Conservation (phyloP, 64 coral and sea anemone genomes). For the Trachythela sp. region DNA sequence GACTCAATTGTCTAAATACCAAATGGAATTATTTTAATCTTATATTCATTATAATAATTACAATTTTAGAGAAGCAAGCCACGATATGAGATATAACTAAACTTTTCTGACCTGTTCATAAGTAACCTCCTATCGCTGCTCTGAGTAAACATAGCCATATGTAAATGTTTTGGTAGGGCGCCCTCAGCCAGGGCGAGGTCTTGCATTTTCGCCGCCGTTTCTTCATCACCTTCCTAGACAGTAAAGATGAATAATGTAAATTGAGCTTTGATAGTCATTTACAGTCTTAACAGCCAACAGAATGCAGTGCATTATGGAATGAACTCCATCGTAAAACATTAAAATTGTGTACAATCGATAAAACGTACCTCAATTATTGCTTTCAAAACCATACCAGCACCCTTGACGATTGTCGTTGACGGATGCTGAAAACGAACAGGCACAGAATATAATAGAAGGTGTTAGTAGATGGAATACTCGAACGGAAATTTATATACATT, state of each 20-base stretch:
- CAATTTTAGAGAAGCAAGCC: too few species aligned
- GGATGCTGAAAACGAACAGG: slow-evolving; percentile 53
- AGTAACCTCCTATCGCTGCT: slow-evolving; percentile 75
- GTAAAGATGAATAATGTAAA: neutral
- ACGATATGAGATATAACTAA: too few species aligned
- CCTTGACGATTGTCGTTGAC: slow-evolving; percentile 93
- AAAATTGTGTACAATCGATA: too few species aligned
- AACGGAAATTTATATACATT: too few species aligned
- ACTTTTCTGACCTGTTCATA: slow-evolving; percentile 76
- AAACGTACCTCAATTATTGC: slow-evolving; percentile 83
- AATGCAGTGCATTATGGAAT: neutral
- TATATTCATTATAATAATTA: too few species aligned
- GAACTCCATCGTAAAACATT: too few species aligned
- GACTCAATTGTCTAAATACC: slow-evolving; percentile 70
- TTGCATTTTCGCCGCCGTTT: slow-evolving; percentile 96
- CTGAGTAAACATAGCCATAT: slow-evolving; percentile 93
- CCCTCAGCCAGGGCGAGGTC: slow-evolving; percentile 86
- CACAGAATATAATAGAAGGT: too few species aligned
- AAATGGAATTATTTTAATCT: neutral
- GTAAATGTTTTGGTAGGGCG: slow-evolving; percentile 84
- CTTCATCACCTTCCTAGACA: slow-evolving; percentile 78
- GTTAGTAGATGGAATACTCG: too few species aligned
- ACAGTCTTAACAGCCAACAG: neutral
- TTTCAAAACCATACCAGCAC: slow-evolving; percentile 98
- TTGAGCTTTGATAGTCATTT: neutral